Evolutionary conservation across 2,888 invertebrate genomes (phyloP), one percentile per base, ranked within the genome.

Genomic region (Antitype chi): DNA sequence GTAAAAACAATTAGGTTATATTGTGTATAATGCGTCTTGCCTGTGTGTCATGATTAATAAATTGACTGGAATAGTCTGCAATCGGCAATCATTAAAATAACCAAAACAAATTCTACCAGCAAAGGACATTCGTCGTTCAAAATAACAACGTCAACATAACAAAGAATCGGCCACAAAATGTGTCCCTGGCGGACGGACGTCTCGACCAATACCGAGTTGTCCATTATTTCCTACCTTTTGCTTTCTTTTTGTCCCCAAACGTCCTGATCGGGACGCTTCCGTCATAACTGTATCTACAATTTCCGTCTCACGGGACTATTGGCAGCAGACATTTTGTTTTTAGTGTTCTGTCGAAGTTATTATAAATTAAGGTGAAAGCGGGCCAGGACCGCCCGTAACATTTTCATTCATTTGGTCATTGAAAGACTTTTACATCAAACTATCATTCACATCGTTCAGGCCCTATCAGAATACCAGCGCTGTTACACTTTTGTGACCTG

Each of bases 201-300:
- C 71, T 62, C 66, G 38, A 6, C 70, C 80, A 70, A 73, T 69
- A 72, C 25, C 32, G 38, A 62, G 28, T 66, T 70, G 52, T 74
- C 53, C 59, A 83, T 83, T 83, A 78, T 74, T 83, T 66, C 43
- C 32, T 73, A 59, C 70, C 57, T 74, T 78, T 80, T 73, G 32
- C 57, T 66, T 82, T 76, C 63, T 43, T 64, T 80, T 70, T 64
- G 62, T 71, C 71, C 66, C 32, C 13, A 43, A 80, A 38, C 28
- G 67, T 74, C 73, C 60, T 66, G 25, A 23, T 55, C 38, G 80
- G 49, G 43, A 53, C 28, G 53, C 60, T 87, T 77, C 74, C 62
- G 75, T 81, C 85, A 81, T 84, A 80, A 80, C 73, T 78, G 80
- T 80, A 76, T 83, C 72, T 67, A 71, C 43, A 59, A 81, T 79